Percentiles rank a stretch among this genome's conserved stretches.
Conservation (phyloP, 1,140 invertebrate species). For the Scaptodrosophila lebanonensis region DNA sequence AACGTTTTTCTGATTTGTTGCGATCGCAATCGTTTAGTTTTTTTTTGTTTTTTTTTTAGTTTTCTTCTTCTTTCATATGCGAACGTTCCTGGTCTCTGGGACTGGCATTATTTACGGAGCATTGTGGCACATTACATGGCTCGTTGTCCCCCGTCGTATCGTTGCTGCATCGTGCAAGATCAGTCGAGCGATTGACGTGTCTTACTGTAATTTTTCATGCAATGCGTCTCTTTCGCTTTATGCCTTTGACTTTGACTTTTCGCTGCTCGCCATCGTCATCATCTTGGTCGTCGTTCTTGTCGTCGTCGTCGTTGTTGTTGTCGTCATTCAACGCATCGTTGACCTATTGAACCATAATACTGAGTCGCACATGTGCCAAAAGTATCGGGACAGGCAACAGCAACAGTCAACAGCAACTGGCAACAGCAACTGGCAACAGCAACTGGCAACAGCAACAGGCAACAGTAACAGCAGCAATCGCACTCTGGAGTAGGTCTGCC, state of each 20-base stretch:
- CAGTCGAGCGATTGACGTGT: constrained; percentile 64
- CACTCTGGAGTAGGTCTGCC: constrained; percentile 5
- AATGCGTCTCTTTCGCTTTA: constrained; percentile 51
- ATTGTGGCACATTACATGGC: constrained; percentile 50
- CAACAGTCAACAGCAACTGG: constrained; percentile 3
- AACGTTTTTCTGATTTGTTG: constrained; percentile 61
- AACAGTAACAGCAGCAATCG: too few relatives aligned
- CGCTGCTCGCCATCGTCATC: constrained; percentile 13
- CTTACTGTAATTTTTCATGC: constrained; percentile 71
- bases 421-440: too few relatives aligned
- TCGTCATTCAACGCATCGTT: constrained; percentile 71
- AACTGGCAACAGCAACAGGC: constrained; percentile 1
- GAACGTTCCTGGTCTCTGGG: background rate
- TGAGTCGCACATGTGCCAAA: constrained; percentile 54
- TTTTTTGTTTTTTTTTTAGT: constrained; percentile 6
- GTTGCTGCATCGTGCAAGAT: constrained; percentile 16
- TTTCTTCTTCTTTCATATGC: constrained; percentile 20
- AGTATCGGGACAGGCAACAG: constrained; percentile 33
- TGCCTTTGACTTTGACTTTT: constrained; percentile 8
- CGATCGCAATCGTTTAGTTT: constrained; percentile 58
- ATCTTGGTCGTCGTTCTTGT: constrained; percentile 15
- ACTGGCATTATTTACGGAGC: constrained; percentile 41
- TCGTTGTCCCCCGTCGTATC: constrained; percentile 29
- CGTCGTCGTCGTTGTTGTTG: background rate
- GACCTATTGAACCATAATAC: constrained; percentile 74